Percentiles rank a stretch among this genome's conserved stretches.
These are phyloP conservation scores for Rutpela maculata DNA, from an alignment of 2,888 invertebrate genomes.

Conservation along the genomic window DNA sequence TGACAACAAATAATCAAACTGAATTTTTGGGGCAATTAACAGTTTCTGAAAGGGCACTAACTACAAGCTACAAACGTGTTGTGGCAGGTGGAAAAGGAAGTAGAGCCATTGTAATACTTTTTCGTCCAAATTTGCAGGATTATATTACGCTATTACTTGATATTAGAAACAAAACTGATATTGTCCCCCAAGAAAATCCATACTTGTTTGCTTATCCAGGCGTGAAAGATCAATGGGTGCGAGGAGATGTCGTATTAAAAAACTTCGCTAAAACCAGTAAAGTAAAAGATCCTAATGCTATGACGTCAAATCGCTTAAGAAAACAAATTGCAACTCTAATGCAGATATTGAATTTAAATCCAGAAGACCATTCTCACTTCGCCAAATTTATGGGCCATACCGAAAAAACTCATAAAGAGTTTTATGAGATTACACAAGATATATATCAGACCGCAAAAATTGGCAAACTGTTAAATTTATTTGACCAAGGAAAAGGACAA, in stretches of 20 bases:
- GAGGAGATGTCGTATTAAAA: conserved; percentile 5
- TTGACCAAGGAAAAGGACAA: background rate
- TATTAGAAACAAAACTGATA: too few relatives aligned
- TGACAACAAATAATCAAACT: background rate
- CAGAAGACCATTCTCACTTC: background rate
- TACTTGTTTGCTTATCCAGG: conserved; percentile 9
- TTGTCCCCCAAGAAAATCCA: too few relatives aligned
- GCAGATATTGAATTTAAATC: conserved; percentile 3
- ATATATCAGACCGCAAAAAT: background rate
- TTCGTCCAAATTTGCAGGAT: conserved; percentile 1
- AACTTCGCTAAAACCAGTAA: background rate
- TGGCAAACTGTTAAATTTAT: conserved; percentile 3
- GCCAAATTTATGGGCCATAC: conserved; percentile 8
- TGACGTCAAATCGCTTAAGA: background rate
- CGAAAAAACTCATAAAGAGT: background rate
- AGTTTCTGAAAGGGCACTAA: background rate
- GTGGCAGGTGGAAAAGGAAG: conserved; percentile 17
- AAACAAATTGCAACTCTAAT: conserved; percentile 4
- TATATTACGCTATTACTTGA: background rate
- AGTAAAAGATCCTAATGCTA: background rate
- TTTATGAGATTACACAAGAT: conserved; percentile 9
- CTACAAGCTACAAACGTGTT: background rate
- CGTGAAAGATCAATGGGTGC: background rate
- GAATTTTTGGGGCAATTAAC: conserved; percentile 3
- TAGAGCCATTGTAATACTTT: background rate